These are phyloP conservation scores for Triplophysa bombifrons DNA, from an alignment of 2,797 vertebrate species.

Conservation along the genomic window DNA sequence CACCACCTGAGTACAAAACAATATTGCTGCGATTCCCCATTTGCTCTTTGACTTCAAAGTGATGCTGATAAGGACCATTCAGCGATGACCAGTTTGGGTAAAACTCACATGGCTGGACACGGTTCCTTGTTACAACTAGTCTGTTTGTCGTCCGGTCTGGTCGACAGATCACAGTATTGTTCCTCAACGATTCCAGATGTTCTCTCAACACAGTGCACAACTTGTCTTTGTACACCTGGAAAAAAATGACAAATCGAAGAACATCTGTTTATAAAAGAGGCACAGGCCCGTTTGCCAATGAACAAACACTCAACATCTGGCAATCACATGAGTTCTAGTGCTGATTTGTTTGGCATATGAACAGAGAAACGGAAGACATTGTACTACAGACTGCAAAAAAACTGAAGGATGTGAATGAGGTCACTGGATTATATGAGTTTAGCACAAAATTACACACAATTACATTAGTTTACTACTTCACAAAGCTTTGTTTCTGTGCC, in stretches of 20 bases:
- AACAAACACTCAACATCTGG: constrained; percentile 6
- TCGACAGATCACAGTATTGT: constrained; percentile 79
- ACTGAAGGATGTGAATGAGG: background rate
- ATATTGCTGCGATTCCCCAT: background rate
- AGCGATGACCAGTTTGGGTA: background rate
- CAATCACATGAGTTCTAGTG: background rate
- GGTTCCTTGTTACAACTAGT: constrained; percentile 83
- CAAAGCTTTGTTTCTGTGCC: background rate
- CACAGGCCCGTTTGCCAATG: background rate
- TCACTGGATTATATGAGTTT: background rate
- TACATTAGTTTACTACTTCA: no score
- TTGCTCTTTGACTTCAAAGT: background rate
- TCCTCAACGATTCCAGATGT: constrained; percentile 85
- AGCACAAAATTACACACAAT: background rate
- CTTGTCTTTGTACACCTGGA: constrained; percentile 88
- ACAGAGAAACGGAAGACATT: background rate
- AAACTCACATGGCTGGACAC: constrained; percentile 87
- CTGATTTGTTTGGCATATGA: background rate
- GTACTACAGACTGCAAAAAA: background rate
- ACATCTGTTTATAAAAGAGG: constrained; percentile 4
- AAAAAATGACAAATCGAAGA: constrained; percentile 13
- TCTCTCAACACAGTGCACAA: constrained; percentile 84
- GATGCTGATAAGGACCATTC: background rate
- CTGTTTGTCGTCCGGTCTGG: constrained; percentile 82
- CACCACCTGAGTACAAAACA: constrained; percentile 83